Evolutionary conservation across 2,888 invertebrate species (phyloP), one percentile per base, ranked within the genome.

Genomic region (Pocota personata): DNA sequence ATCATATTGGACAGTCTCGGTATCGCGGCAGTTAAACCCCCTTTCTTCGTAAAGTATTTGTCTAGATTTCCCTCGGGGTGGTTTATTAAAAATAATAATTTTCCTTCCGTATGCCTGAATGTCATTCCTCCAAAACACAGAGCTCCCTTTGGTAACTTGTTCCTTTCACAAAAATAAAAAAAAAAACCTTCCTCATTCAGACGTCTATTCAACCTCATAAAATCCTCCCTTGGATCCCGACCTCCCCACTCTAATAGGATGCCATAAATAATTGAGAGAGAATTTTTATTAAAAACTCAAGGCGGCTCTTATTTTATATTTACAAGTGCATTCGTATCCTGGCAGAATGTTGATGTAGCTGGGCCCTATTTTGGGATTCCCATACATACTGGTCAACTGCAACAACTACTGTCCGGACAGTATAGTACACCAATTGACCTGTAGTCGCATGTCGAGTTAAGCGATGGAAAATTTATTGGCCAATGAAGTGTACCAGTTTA

Each of bases 401-500:
- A 67, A 24, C 75, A 71, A 64, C 57, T 57, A 66, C 35, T 35
- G 50, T 82, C 52, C 60, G 64, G 43, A 46, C 52, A 24, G 24
- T 21, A 16, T 12, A 50, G 14, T 40, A 40, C 24, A 48, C 62
- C 30, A 12, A 21, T 55, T 62, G 55, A 64, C 32, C 58, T 40
- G 8, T 43, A 76, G 66, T 77, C 66, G 76, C 76, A 82, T 72
- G 80, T 60, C 64, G 66, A 50, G 64, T 66, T 80, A 80, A 86
- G 86, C 86, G 76, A 86, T 76, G 82, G 82, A 72, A 77, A 86
- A 82, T 86, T 86, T 86, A 86, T 86, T 80, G 72, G 82, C 67
- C 86, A 86, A 86, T 86, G 86, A 86, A 86, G 86, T 86, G 86
- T 46, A 82, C 82, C 76, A 76, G 86, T 72, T 82, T 82, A 86